Percentiles rank a stretch among this genome's conserved stretches.
Evolutionary conservation across 2,113 vertebrate genomes (phyloP).

Genomic region (Callopanchax toddi): DNA sequence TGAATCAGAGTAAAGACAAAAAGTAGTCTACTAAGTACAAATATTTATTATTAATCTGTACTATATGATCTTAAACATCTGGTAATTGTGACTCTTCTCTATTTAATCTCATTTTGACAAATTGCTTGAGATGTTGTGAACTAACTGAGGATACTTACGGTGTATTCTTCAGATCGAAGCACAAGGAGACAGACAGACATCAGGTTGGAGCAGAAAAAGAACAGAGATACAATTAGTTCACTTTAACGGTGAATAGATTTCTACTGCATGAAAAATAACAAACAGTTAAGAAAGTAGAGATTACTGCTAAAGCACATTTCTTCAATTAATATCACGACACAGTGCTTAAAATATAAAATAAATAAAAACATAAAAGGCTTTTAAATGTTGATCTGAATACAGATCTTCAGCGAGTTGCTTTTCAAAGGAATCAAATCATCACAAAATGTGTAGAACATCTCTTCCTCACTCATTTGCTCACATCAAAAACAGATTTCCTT

Average conservation of each 20-base stretch:
- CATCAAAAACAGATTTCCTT: conserved; percentile 21
- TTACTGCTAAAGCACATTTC: neutral
- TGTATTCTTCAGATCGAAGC: conserved; percentile 85
- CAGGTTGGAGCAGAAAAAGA: conserved; percentile 51
- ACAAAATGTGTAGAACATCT: neutral
- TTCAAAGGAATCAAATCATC: neutral
- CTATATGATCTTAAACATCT: neutral
- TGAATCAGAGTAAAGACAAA: no score
- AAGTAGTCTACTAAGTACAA: no score
- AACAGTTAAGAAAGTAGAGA: neutral
- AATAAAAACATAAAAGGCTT: neutral
- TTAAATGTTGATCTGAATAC: neutral
- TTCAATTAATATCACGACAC: neutral
- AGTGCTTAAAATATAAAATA: neutral
- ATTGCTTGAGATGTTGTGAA: neutral
- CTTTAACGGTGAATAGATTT: neutral
- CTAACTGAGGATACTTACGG: conserved; percentile 84
- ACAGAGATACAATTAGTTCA: conserved; percentile 31
- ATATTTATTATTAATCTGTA: neutral
- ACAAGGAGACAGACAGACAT: conserved; percentile 51
- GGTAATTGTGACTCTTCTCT: neutral
- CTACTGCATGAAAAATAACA: neutral
- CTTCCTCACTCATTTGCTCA: conserved; percentile 18
- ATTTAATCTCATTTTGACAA: neutral
- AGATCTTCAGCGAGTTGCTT: neutral